Base-by-base conservation (phyloP, 2,113 vertebrate species). In the Manacus vitellinus region DNA sequence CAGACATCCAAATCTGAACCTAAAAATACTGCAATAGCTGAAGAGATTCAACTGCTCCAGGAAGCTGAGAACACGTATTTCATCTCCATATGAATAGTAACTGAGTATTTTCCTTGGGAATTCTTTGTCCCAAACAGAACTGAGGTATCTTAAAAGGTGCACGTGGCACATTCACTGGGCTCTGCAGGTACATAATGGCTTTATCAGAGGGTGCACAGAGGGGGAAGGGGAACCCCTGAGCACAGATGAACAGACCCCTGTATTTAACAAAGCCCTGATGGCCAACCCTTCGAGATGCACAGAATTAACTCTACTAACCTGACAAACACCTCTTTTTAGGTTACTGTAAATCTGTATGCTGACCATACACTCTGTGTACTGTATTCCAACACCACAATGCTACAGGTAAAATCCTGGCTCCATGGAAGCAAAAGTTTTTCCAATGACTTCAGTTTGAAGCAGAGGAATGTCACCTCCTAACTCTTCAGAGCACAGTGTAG, bases 331-430 rank as follows among this genome's bases (percentile, higher is more conserved):
- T 67, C 1, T 6, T 54, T 49, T 76, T 9, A 72, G 10, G 46
- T 20, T 37, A 12, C 19, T 55, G 33, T 30, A 33, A 75, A 56
- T 51, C 77, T 4, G 0, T 12, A 31, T 3, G 2, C 37, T 14
- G 33, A 15, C 20, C 0, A 3, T 17, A 27, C 33, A 55, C 0
- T 0, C 37, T 72, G 37, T 10, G 11, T 33, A 33, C 28, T 54
- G 18, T 4, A 28, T 28, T 71, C 54, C 8, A 47, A 24, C 51
- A 52, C 6, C 27, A 49, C 27, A 77, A 77, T 10, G 46, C 30
- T 20, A 24, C 33, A 79, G 31, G 51, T 65, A 15, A 85, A 74
- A 85, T 61, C 21, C n/a, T 56, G 70, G 24, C 74, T 68, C 10
- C 24, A 0, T 1, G 11, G 46, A 74, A 66, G 6, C 5, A 31